Conservation (phyloP, 2,113 vertebrate genomes). For the Butorides virescens region DNA sequence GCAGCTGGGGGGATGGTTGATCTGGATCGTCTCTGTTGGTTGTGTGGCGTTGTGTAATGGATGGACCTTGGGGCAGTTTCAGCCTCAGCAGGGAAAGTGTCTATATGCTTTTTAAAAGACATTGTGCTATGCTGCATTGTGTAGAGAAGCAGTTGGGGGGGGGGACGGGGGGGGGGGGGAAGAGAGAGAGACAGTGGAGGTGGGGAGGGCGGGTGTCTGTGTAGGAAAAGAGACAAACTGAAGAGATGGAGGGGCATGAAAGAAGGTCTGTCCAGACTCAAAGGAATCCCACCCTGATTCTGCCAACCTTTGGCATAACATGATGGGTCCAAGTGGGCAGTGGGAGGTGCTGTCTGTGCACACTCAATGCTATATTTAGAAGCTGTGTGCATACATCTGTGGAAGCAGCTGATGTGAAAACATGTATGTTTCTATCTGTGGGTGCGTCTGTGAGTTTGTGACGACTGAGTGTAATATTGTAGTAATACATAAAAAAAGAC, state of each 20-base stretch:
- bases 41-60: not conserved
- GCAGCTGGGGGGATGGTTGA: not conserved
- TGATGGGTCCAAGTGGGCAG: not conserved
- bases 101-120: not conserved
- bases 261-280: not conserved
- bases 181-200: not conserved
- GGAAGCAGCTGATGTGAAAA: not conserved
- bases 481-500: not conserved
- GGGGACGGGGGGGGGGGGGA: no score
- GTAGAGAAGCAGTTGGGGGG: not conserved
- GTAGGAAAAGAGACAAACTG: not conserved
- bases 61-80: slow-evolving; percentile 10
- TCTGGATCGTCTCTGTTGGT: not conserved
- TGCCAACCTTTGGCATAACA: not conserved
- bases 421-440: not conserved
- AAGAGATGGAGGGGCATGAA: not conserved
- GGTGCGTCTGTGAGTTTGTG: not conserved
- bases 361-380: not conserved
- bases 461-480: not conserved
- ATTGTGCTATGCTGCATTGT: not conserved
- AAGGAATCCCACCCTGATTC: not conserved
- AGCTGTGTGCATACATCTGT: not conserved
- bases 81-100: not conserved
- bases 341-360: slow-evolving; percentile 4
- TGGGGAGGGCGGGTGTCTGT: not conserved